Evolutionary conservation across 2,888 invertebrate genomes (phyloP), one percentile per base, ranked within the genome.

Genomic region (Lymantria dispar): DNA sequence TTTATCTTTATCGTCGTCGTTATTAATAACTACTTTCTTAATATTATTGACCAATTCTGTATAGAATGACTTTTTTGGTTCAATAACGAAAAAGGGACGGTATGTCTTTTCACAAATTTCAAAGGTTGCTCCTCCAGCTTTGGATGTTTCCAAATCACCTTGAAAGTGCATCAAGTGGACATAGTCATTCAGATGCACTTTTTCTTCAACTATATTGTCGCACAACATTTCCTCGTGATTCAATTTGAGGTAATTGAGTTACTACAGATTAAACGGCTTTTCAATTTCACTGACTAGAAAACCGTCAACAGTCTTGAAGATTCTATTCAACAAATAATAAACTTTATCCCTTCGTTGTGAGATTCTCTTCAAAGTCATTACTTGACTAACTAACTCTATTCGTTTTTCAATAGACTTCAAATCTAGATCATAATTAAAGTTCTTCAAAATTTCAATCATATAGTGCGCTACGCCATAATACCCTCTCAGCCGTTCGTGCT

Each of bases 401-500:
- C 48, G 48, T 29, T 29, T 3, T 11, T 48, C 14, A 0, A 48
- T 42, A n/a, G 30, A 11, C 12, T 43, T 15, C 0, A 7, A 8
- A 37, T 48, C 43, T 8, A 48, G 8, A 14, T 9, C 11, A 11
- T 43, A 48, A 1, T 48, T 0, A 11, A 48, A 48, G 36, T 42
- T 37, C 13, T 5, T 14, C 12, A 43, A 42, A 39, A 48, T 48
- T 29, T 48, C 48, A 11, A 29, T 38, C 48, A 48, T 48, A 43
- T 48, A 29, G 13, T 11, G 22, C 0, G 30, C 48, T 13, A 9
- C 42, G 29, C 43, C 11, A n/a, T 30, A 13, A 11, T 43, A 48
- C 48, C 42, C 43, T 11, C 48, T 36, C 14, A 48, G 10, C 14
- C 43, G 42, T 42, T 48, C 48, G 29, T 48, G 42, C 13, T 42